A percentile compares a stretch with the other conserved stretches of the same genome.
Conservation (phyloP, 1,140 invertebrate genomes). For the Harpegnathos saltator region DNA sequence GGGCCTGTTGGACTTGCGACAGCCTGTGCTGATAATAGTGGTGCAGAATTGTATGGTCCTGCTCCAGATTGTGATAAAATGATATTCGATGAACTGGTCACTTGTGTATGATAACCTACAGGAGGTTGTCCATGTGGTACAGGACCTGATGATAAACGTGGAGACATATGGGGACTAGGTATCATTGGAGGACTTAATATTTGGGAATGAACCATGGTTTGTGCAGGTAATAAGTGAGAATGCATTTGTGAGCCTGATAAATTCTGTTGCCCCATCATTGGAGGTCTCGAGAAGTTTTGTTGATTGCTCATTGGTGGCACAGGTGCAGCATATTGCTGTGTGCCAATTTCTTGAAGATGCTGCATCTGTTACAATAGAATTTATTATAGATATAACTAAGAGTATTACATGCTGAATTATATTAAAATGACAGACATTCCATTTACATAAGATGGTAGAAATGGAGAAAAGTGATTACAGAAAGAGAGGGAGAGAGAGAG, state of each 20-base stretch:
- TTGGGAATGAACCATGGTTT: slow-evolving; percentile 41
- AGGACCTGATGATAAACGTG: slow-evolving; percentile 1
- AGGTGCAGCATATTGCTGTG: slow-evolving; percentile 53
- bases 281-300: slow-evolving; percentile 67
- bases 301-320: slow-evolving; percentile 67
- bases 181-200: slow-evolving; percentile 29
- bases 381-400: not conserved
- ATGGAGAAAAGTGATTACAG: not conserved
- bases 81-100: not conserved
- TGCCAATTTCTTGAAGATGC: slow-evolving; percentile 46
- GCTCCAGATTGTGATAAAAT: slow-evolving; percentile 17
- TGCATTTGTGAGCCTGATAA: slow-evolving; percentile 59
- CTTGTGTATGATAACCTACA: not conserved
- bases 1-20: not conserved
- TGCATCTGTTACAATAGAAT: slow-evolving; percentile 38
- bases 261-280: slow-evolving; percentile 70
- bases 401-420: not conserved
- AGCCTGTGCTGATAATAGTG: not conserved
- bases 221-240: slow-evolving; percentile 36
- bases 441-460: slow-evolving; percentile 14
- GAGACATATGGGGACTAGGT: slow-evolving; percentile 12
- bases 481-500: too few relatives aligned
- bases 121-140: slow-evolving; percentile 7
- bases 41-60: slow-evolving; percentile 32
- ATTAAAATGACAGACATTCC: not conserved